phyloP scores from a whole-genome alignment of 64 coral and sea anemone species.

The Cladopsammia gracilis region DNA sequence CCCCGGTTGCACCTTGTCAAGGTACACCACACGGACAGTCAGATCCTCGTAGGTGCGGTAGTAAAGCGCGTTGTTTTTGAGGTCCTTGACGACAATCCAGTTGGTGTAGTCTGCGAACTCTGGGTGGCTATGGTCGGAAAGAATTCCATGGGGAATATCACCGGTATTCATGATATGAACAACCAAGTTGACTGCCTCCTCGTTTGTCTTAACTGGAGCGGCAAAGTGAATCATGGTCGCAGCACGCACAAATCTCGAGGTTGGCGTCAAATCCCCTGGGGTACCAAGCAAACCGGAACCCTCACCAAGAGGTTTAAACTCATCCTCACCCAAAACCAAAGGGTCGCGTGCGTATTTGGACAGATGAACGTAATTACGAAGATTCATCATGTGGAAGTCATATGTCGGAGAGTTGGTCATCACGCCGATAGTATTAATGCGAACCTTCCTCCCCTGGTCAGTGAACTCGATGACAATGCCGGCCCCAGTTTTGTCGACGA shows the following conservation, averaged over 20 bases:
- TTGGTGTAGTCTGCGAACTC: background rate
- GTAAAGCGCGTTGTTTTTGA: background rate
- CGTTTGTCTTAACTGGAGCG: background rate
- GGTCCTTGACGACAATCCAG: background rate
- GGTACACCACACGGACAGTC: too few relatives aligned
- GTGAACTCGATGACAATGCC: background rate
- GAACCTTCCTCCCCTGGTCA: background rate
- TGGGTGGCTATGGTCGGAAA: background rate
- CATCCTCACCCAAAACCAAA: background rate
- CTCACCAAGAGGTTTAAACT: background rate
- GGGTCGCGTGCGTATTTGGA: background rate
- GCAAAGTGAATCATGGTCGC: background rate
- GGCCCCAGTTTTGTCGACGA: background rate
- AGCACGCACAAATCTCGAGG: background rate
- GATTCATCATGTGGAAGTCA: too few relatives aligned
- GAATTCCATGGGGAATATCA: slow-evolving; percentile 25
- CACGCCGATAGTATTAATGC: background rate
- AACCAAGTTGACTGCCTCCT: slow-evolving; percentile 16
- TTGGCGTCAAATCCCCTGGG: background rate
- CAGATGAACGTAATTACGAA: background rate
- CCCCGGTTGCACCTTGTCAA: too few relatives aligned
- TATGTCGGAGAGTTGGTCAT: background rate
- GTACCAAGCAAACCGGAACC: background rate
- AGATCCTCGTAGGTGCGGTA: too few relatives aligned
- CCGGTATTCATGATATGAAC: slow-evolving; percentile 28